Percentiles rank a stretch among this genome's conserved stretches.
Evolutionary conservation across 2,113 vertebrate species (phyloP).

Genomic region (Corythaixoides concolor): DNA sequence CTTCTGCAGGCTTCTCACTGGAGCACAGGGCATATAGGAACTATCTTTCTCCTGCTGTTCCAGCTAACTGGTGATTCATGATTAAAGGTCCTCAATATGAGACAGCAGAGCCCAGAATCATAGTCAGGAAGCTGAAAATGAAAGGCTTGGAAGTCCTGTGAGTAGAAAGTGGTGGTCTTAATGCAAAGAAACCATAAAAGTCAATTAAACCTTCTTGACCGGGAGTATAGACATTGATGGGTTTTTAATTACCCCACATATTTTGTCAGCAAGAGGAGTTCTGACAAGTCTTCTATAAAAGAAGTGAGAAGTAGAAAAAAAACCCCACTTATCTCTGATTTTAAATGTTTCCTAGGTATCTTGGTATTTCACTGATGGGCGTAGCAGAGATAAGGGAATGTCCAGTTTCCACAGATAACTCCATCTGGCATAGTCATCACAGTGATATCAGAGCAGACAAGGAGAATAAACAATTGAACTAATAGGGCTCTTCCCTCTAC

Average conservation of each 20-base stretch:
- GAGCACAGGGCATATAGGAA: neutral
- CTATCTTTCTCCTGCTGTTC: neutral
- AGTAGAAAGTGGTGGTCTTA: neutral
- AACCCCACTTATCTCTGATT: conserved; percentile 30
- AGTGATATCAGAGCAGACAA: conserved; percentile 28
- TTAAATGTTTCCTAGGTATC: conserved; percentile 33
- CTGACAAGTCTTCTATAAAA: neutral
- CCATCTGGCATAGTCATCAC: neutral
- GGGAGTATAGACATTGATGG: neutral
- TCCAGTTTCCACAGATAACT: conserved; percentile 25
- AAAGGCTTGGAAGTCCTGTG: neutral
- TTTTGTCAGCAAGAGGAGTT: neutral
- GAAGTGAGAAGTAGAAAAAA: neutral
- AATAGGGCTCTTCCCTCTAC: neutral
- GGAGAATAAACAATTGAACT: conserved; percentile 36
- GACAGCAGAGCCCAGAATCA: neutral
- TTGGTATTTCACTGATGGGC: conserved; percentile 20
- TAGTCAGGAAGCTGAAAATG: neutral
- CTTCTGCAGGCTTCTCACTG: conserved; percentile 13
- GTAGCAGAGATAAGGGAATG: neutral
- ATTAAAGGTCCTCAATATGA: neutral
- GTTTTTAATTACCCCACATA: neutral
- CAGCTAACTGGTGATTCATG: conserved; percentile 9
- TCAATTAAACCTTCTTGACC: neutral
- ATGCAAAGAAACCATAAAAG: neutral